A percentile compares a stretch with the other conserved stretches of the same genome.
These are phyloP conservation scores for Zonitis immaculata DNA, from an alignment of 2,888 invertebrate genomes.

Conservation along the genomic window DNA sequence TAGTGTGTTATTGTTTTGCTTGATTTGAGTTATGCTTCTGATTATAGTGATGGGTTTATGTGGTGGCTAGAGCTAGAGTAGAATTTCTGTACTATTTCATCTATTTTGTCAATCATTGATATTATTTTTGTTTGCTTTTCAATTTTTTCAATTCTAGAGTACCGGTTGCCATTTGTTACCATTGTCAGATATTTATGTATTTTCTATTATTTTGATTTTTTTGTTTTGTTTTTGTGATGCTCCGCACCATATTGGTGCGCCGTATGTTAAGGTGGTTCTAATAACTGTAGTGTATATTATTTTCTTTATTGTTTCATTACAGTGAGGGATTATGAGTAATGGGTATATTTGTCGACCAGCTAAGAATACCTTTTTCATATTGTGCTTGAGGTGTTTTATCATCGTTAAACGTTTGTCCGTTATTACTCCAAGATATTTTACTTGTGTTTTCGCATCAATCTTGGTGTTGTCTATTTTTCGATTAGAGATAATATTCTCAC, in stretches of 20 bases:
- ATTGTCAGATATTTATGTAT: neutral
- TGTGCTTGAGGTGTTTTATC: neutral
- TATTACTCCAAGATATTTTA: no score
- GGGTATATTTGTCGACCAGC: no score
- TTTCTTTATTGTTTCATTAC: neutral
- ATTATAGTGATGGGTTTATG: neutral
- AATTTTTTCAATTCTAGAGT: neutral
- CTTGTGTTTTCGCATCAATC: no score
- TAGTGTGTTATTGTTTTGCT: neutral
- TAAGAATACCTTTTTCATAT: neutral
- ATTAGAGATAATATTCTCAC: constrained; percentile 17
- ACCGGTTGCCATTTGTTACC: neutral
- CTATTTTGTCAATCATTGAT: neutral
- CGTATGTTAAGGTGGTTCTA: constrained; percentile 3
- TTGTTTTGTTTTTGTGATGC: neutral
- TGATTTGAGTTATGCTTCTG: neutral
- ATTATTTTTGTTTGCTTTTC: neutral
- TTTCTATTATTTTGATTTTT: neutral
- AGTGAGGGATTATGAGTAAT: neutral
- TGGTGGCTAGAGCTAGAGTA: neutral
- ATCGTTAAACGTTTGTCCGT: constrained; percentile 4
- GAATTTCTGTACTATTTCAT: neutral
- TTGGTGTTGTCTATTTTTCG: no score
- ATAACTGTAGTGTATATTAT: constrained; percentile 4
- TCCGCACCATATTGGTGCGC: neutral